Evolutionary conservation across 2,113 vertebrate genomes (phyloP).

Genomic region (Propithecus coquereli): DNA sequence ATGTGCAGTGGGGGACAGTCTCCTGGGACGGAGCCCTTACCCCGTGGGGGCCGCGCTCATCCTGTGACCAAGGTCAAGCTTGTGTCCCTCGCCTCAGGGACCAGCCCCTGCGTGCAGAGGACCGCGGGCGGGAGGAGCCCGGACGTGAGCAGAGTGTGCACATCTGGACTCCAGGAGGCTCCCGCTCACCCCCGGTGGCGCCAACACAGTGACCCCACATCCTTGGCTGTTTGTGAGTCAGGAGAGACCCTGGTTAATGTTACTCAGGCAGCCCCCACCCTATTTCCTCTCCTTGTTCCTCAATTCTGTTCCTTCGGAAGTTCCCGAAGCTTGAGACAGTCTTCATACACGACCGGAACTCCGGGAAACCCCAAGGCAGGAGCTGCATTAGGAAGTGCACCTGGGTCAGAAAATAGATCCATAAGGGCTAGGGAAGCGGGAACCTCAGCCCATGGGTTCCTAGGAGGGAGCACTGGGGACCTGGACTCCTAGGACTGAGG

Average conservation of each 20-base stretch:
- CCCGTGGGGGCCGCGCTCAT: too few relatives aligned
- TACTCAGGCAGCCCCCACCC: not conserved
- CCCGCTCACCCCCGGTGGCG: not conserved
- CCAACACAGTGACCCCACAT: not conserved
- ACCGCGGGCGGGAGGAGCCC: accelerated
- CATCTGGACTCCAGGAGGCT: not conserved
- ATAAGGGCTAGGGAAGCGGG: not conserved
- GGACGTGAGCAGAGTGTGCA: not conserved
- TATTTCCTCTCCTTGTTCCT: not conserved
- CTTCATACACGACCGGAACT: not conserved
- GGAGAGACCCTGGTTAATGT: not conserved
- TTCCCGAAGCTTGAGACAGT: not conserved
- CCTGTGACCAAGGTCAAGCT: too few relatives aligned
- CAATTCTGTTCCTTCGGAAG: not conserved
- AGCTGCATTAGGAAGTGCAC: not conserved
- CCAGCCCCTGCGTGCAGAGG: not conserved
- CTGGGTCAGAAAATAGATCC: not conserved
- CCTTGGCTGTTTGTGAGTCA: not conserved
- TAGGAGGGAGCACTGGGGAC: not conserved
- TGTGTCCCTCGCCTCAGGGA: too few relatives aligned
- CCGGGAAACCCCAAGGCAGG: not conserved
- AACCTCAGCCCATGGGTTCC: too few relatives aligned
- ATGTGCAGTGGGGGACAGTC: too few relatives aligned
- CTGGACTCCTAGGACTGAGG: too few relatives aligned
- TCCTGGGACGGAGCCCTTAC: too few relatives aligned